These are phyloP conservation scores for Sitta carolinensis DNA, from an alignment of 2,797 vertebrate species.

Conservation along the genomic window DNA sequence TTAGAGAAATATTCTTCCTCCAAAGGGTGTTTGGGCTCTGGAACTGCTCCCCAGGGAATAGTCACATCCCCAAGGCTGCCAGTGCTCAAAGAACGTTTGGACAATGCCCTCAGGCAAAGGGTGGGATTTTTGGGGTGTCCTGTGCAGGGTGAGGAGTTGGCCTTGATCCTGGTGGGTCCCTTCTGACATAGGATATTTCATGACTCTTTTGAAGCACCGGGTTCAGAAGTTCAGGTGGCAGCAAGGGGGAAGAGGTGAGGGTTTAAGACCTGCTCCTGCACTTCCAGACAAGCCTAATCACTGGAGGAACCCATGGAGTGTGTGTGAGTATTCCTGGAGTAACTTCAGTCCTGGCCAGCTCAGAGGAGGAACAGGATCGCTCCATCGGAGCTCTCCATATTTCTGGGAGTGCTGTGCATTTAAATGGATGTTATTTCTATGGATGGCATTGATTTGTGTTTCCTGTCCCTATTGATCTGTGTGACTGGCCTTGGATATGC, in stretches of 20 bases:
- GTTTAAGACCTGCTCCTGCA: neutral
- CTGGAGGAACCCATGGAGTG: neutral
- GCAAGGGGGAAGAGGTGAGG: fast-evolving
- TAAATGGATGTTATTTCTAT: neutral
- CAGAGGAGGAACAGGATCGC: neutral
- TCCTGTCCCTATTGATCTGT: neutral
- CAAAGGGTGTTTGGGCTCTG: neutral
- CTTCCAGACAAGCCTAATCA: neutral
- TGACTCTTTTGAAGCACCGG: neutral
- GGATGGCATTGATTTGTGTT: neutral
- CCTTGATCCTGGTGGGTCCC: no score
- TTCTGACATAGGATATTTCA: neutral
- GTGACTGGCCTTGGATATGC: neutral
- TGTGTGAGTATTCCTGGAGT: neutral
- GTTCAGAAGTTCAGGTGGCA: neutral
- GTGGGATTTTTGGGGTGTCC: neutral
- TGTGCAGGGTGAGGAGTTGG: no score
- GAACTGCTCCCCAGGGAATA: neutral
- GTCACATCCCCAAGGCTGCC: neutral
- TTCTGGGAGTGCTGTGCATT: neutral
- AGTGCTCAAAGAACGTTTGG: neutral
- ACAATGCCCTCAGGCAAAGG: neutral
- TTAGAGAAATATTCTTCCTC: neutral
- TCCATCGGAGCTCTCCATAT: fast-evolving
- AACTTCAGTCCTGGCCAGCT: neutral